Evolutionary conservation across 1,140 invertebrate species (phyloP).

Genomic region (Helicorthomorpha holstii): DNA sequence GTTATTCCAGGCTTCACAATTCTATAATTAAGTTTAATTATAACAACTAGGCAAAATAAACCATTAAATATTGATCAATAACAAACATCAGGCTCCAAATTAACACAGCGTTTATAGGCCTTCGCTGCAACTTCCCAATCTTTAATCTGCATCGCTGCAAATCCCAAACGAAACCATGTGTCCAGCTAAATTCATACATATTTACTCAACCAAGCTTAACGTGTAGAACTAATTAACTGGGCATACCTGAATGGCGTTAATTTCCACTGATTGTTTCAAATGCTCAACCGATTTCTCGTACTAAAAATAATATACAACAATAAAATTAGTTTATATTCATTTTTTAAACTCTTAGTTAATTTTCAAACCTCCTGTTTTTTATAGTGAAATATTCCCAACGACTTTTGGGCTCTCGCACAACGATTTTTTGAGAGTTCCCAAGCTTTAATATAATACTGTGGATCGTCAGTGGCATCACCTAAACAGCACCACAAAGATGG

Average conservation of each 20-base stretch:
- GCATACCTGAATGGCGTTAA: slow-evolving; percentile 62
- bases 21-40: slow-evolving; percentile 27
- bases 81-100: slow-evolving; percentile 57
- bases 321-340: slow-evolving; percentile 9
- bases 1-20: slow-evolving; percentile 96
- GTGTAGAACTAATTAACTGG: not conserved
- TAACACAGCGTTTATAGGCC: slow-evolving; percentile 70
- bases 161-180: slow-evolving; percentile 74
- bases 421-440: slow-evolving; percentile 70
- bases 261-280: slow-evolving; percentile 57
- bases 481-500: slow-evolving; percentile 76
- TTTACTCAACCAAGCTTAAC: too few relatives aligned
- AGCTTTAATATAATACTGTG: slow-evolving; percentile 61
- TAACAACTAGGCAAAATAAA: not conserved
- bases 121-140: slow-evolving; percentile 65
- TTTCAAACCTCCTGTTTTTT: slow-evolving; percentile 37
- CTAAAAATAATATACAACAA: slow-evolving; percentile 21
- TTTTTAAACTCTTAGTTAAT: slow-evolving; percentile 2
- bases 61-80: slow-evolving; percentile 4
- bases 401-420: slow-evolving; percentile 58
- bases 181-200: too few relatives aligned
- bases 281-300: slow-evolving; percentile 58
- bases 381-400: slow-evolving; percentile 65
- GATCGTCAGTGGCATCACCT: slow-evolving; percentile 55
- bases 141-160: slow-evolving; percentile 55